Evolutionary conservation across 2,888 invertebrate genomes (phyloP).

Genomic region (Pachydiplax longipennis): DNA sequence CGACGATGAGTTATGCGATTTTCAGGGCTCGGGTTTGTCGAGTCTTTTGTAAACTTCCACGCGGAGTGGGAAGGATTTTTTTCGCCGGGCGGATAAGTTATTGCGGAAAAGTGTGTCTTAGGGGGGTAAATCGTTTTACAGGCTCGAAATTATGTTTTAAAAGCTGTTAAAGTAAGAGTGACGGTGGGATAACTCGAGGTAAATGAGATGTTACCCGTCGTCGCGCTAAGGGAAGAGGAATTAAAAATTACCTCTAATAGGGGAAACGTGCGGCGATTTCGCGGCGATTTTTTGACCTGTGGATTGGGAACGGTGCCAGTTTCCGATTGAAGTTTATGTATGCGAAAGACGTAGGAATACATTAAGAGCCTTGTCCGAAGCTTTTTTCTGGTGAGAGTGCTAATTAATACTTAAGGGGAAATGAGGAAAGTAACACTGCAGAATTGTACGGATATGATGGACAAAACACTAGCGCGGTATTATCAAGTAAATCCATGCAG

Average conservation of each 20-base stretch:
- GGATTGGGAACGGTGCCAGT: not conserved
- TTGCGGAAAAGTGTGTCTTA: not conserved
- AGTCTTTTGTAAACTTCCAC: conserved; percentile 17
- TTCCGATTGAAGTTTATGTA: not conserved
- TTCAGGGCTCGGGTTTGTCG: not conserved
- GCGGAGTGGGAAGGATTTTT: not conserved
- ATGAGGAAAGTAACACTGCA: too few species aligned
- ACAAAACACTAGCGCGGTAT: too few species aligned
- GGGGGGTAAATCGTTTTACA: conserved; percentile 7
- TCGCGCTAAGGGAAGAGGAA: not conserved
- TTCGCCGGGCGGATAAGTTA: not conserved
- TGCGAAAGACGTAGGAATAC: not conserved
- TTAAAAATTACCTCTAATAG: not conserved
- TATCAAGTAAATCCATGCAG: too few species aligned
- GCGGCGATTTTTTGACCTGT: not conserved
- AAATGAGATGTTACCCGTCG: conserved; percentile 38
- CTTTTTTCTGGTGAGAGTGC: too few species aligned
- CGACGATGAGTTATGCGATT: conserved; percentile 15
- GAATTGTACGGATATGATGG: too few species aligned
- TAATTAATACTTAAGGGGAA: too few species aligned
- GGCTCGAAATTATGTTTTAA: conserved; percentile 5
- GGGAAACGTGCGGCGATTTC: not conserved
- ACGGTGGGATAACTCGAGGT: not conserved
- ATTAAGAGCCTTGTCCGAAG: too few species aligned
- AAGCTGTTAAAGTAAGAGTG: not conserved